Percentiles rank a stretch among this genome's conserved stretches.
Conservation (phyloP, 2,888 invertebrate species). For the Acrobasis repandana region DNA sequence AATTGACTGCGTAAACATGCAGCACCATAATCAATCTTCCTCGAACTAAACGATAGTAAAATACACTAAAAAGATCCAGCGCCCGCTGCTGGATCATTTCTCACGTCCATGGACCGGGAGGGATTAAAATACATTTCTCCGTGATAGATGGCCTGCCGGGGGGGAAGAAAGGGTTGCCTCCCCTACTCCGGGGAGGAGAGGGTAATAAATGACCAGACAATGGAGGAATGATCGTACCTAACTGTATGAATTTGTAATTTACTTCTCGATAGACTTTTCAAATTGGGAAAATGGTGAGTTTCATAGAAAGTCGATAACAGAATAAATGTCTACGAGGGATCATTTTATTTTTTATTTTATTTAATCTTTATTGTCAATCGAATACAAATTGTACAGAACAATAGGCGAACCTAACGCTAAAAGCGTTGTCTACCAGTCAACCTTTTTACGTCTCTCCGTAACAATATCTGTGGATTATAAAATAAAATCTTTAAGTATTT, state of each 20-base stretch:
- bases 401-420: too few species aligned
- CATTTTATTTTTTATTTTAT: too few species aligned
- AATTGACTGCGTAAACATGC: background rate
- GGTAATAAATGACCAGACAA: conserved; percentile 49
- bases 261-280: background rate
- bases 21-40: conserved; percentile 5
- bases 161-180: conserved; percentile 68
- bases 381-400: too few species aligned
- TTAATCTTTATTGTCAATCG: too few species aligned
- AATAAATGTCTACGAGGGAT: too few species aligned
- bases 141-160: conserved; percentile 70
- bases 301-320: too few species aligned
- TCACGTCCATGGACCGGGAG: conserved; percentile 80
- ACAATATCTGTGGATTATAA: too few species aligned
- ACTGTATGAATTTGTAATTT: conserved; percentile 52
- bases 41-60: conserved; percentile 14
- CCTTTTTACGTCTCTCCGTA: too few species aligned
- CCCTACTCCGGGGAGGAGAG: conserved; percentile 27
- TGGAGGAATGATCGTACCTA: conserved; percentile 45
- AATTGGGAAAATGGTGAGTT: background rate
- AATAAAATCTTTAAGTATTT: too few species aligned
- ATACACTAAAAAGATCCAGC: conserved; percentile 14
- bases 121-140: conserved; percentile 82
- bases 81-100: conserved; percentile 72
- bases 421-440: too few species aligned